phyloP scores from a whole-genome alignment of 2,113 vertebrate genomes.

The Psittacula cyanocephala region DNA sequence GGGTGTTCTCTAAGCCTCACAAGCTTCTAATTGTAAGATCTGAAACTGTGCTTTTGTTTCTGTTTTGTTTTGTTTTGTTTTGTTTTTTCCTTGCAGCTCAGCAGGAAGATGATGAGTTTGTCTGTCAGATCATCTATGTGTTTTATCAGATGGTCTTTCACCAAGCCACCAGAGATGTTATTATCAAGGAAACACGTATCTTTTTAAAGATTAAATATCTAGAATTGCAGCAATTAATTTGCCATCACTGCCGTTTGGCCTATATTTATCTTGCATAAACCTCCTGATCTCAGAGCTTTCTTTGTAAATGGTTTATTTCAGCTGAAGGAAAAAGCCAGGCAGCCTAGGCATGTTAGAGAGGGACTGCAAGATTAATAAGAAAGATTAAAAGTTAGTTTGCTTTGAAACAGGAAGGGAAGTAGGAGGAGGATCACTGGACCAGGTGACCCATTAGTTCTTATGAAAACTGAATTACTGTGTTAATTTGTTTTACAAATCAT shows the following conservation, averaged over 20 bases:
- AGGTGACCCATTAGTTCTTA: neutral
- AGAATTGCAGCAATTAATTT: neutral
- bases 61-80: neutral
- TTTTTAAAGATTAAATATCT: conserved; percentile 44
- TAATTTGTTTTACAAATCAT: neutral
- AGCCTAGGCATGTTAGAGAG: neutral
- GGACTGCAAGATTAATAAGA: neutral
- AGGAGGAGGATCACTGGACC: neutral
- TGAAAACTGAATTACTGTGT: neutral
- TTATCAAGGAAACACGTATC: conserved; percentile 99
- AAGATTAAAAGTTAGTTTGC: neutral
- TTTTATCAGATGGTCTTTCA: conserved; percentile 99
- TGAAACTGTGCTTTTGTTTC: neutral
- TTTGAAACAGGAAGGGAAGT: neutral
- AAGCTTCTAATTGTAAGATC: neutral
- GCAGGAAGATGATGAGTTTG: conserved; percentile 98
- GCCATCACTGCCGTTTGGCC: neutral
- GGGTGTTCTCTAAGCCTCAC: neutral
- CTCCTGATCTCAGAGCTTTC: neutral
- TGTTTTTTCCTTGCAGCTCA: conserved; percentile 77
- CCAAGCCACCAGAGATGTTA: conserved; percentile 96
- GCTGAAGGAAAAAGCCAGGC: neutral
- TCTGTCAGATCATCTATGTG: conserved; percentile 98
- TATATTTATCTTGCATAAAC: neutral
- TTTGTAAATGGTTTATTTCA: conserved; percentile 12